Evolutionary conservation across 2,888 invertebrate genomes (phyloP).

Genomic region (Cheilosia scutellata): DNA sequence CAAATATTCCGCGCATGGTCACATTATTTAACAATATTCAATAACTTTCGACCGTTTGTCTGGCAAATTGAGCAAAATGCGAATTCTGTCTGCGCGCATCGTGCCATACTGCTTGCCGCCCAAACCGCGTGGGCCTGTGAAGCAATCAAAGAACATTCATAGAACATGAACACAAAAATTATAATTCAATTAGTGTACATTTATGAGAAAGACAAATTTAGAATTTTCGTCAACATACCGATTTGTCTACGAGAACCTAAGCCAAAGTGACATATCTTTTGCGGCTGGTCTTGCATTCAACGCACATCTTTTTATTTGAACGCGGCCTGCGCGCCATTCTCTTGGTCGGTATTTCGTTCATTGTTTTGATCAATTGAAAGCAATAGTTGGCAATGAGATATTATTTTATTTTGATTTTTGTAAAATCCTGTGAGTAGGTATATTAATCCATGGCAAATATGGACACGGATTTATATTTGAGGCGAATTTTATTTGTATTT

Average conservation of each 20-base stretch:
- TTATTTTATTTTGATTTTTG: background rate
- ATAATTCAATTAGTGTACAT: slow-evolving; percentile 66
- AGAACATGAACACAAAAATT: slow-evolving; percentile 54
- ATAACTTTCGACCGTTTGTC: slow-evolving; percentile 67
- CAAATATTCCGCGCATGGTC: slow-evolving; percentile 67
- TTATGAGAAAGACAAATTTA: slow-evolving; percentile 18
- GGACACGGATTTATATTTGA: too few species aligned
- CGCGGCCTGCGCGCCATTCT: background rate
- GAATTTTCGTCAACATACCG: slow-evolving; percentile 50
- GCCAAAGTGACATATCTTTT: slow-evolving; percentile 12
- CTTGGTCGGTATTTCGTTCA: background rate
- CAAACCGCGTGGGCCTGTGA: slow-evolving; percentile 16
- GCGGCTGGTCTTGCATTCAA: slow-evolving; percentile 51
- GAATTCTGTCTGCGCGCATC: slow-evolving; percentile 22
- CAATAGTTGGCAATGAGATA: slow-evolving; percentile 8
- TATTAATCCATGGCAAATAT: too few species aligned
- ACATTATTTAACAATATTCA: slow-evolving; percentile 71
- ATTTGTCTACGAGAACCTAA: slow-evolving; percentile 50
- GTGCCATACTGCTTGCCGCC: background rate
- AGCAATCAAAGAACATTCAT: slow-evolving; percentile 52
- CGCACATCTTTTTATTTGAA: slow-evolving; percentile 29
- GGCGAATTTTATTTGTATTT: too few species aligned
- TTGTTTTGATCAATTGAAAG: slow-evolving; percentile 39
- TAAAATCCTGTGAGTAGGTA: too few species aligned
- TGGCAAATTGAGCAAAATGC: slow-evolving; percentile 58